Conservation (phyloP, 2,888 invertebrate genomes). For the Pyrochroa serraticornis region DNA sequence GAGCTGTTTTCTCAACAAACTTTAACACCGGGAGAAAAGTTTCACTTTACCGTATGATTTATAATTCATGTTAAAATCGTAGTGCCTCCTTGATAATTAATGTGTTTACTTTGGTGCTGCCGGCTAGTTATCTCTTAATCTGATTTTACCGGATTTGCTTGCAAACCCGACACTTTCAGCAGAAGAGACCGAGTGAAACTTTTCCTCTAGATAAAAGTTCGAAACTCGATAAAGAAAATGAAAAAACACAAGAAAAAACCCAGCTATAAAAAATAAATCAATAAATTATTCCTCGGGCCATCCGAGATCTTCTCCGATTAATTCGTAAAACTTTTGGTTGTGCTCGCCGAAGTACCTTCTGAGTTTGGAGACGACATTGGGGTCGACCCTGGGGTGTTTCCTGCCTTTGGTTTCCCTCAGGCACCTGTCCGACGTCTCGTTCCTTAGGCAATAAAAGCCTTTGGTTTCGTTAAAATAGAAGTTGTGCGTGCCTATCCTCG, state of each 20-base stretch:
- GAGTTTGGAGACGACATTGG: slow-evolving; percentile 77
- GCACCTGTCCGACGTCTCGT: slow-evolving; percentile 84
- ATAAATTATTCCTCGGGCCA: slow-evolving; percentile 84
- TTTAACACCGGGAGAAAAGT: slow-evolving; percentile 13
- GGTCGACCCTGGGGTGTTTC: slow-evolving; percentile 84
- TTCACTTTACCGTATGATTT: slow-evolving; percentile 16
- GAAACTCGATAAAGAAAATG: too few species aligned
- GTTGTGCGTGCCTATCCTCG: slow-evolving; percentile 78
- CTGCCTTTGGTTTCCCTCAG: slow-evolving; percentile 82
- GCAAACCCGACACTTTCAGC: too few species aligned
- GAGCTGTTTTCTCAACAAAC: slow-evolving; percentile 13
- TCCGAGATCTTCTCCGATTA: slow-evolving; percentile 89
- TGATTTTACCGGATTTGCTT: too few species aligned
- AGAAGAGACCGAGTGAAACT: too few species aligned
- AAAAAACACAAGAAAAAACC: too few species aligned
- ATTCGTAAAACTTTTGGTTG: slow-evolving; percentile 90
- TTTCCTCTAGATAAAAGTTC: too few species aligned
- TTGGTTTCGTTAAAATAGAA: slow-evolving; percentile 97
- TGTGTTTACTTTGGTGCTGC: neutral
- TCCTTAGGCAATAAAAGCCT: slow-evolving; percentile 91
- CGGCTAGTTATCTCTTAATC: too few species aligned
- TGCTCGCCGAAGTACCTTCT: slow-evolving; percentile 88
- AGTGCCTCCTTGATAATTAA: neutral
- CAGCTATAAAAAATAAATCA: too few species aligned
- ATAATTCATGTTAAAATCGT: slow-evolving; percentile 14